Conservation (phyloP, 2,797 vertebrate species). For the Arctocebus calabarensis region DNA sequence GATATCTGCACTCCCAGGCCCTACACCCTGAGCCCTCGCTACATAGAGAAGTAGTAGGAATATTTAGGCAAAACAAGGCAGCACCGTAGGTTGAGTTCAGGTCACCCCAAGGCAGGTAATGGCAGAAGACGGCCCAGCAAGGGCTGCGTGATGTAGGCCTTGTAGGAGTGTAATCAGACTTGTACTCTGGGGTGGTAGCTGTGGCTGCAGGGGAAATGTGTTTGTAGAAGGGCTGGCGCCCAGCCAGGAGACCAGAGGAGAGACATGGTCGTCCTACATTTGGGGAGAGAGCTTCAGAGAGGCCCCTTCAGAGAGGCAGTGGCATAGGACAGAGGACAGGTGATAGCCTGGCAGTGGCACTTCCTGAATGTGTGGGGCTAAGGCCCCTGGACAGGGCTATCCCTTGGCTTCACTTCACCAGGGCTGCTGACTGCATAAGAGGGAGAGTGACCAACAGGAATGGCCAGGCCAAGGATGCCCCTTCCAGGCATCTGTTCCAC, state of each 20-base stretch:
- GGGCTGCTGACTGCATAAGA: not conserved
- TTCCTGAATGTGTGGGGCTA: not conserved
- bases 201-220: not conserved
- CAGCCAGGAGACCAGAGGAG: not conserved
- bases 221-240: too few species aligned
- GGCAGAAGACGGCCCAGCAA: not conserved
- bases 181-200: not conserved
- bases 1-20: not conserved
- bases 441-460: not conserved
- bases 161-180: not conserved
- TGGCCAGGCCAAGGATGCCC: not conserved
- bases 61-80: not conserved
- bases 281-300: not conserved
- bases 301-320: not conserved
- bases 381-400: too few species aligned
- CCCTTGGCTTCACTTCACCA: rapidly evolving
- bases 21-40: not conserved
- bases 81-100: too few species aligned
- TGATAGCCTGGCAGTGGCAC: not conserved
- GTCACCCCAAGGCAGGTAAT: too few species aligned
- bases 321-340: not conserved
- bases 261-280: rapidly evolving
- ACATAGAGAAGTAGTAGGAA: not conserved
- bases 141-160: too few species aligned
- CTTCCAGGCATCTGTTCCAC: too few species aligned